Base-by-base conservation (phyloP, 2,888 invertebrate species). In the Drosophila percnosoma region DNA sequence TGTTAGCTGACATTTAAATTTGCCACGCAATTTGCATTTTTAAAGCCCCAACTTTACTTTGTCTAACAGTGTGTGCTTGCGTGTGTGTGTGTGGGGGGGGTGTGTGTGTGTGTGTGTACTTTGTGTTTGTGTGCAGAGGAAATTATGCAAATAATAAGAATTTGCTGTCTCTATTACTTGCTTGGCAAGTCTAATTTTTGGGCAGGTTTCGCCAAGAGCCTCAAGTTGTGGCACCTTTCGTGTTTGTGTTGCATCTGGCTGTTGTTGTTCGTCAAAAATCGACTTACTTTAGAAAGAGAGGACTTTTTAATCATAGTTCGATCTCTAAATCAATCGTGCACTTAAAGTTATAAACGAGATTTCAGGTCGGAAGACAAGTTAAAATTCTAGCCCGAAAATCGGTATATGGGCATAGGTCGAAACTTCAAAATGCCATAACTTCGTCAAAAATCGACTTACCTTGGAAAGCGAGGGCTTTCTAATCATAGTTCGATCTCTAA, bases 81-180 rank as follows among this genome's bases (percentile, higher is more conserved):
- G 34, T 70, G 4, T 68, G 36, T 61, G 33, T 48, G 31, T 55
- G 18, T 51, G 7, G 13, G 4, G 67, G 33, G 60, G 33, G 4
- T 64, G 38, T 57, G 33, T 67, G 6, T 63, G 48, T 64, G 33
- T 48, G 49, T 68, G 54, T 68, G 40, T 49, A 31, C 21, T 62
- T 48, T 67, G 54, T 55, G 49, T 58, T 62, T 59, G 29, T 76
- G 66, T 66, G 59, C 59, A 58, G 66, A 73, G 54, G 45, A 74
- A 64, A 75, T 84, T 83, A 89, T 89, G 89, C 87, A 89, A 89
- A 87, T 85, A 87, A 85, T 80, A 87, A 87, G 73, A 73, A 87
- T 87, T 67, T 68, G 80, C 64, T 87, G 87, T 85, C 89, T 89
- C 87, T 76, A 89, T 87, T 87, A 89, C 87, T 79, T 73, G 75